These are phyloP conservation scores for Lordiphosa fenestrarum DNA, from an alignment of 2,888 invertebrate species.

Conservation along the genomic window DNA sequence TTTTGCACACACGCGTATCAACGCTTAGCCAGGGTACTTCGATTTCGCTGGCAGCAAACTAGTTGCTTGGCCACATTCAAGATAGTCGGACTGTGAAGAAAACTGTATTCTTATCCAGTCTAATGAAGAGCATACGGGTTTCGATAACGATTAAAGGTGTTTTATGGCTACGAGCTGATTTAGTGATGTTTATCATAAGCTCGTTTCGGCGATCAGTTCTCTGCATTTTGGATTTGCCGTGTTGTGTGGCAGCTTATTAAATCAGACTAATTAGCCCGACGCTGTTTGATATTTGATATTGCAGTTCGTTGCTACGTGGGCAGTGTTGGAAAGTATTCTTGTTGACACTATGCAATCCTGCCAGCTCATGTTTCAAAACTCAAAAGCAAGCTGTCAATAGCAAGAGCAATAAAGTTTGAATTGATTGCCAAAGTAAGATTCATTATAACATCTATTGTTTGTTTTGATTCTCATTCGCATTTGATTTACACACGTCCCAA, in stretches of 20 bases:
- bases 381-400: constrained; percentile 15
- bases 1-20: constrained; percentile 33
- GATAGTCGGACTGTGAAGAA: constrained; percentile 22
- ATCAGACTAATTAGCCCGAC: constrained; percentile 60
- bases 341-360: neutral
- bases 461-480: constrained; percentile 40
- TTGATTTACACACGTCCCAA: constrained; percentile 48
- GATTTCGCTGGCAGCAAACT: constrained; percentile 20
- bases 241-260: constrained; percentile 54
- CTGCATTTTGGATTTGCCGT: constrained; percentile 8
- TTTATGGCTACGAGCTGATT: constrained; percentile 66
- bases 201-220: constrained; percentile 40
- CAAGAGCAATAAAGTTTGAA: constrained; percentile 42
- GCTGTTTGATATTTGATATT: constrained; percentile 54
- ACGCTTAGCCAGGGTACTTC: constrained; percentile 5
- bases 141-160: constrained; percentile 45
- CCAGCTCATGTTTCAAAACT: constrained; percentile 8
- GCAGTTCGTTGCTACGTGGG: constrained; percentile 16
- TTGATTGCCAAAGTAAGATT: constrained; percentile 37
- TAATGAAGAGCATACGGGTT: constrained; percentile 30
- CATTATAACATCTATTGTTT: constrained; percentile 42
- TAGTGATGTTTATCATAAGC: constrained; percentile 63
- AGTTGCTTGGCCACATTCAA: constrained; percentile 32
- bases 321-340: constrained; percentile 41
- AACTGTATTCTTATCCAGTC: constrained; percentile 36